Evolutionary conservation across 2,888 invertebrate species (phyloP).

Genomic region (Torymus tubicola): DNA sequence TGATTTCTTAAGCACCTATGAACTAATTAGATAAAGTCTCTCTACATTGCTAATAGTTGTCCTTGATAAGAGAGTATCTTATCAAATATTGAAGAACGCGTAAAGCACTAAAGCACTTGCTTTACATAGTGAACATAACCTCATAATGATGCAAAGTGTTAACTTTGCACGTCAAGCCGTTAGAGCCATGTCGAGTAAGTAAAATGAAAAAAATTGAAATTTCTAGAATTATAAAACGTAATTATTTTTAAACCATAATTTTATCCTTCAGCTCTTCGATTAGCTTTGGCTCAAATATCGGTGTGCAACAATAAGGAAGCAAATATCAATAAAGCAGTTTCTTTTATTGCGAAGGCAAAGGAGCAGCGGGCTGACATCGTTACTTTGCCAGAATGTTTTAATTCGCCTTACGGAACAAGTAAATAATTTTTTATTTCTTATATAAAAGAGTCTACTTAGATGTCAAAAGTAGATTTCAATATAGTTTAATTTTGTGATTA

Average conservation of each 20-base stretch:
- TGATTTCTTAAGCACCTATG: background rate
- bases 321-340: slow-evolving; percentile 86
- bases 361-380: slow-evolving; percentile 81
- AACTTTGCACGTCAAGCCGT: slow-evolving; percentile 59
- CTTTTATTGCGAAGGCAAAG: slow-evolving; percentile 85
- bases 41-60: background rate
- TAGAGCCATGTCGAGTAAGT: slow-evolving; percentile 68
- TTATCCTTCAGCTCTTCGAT: slow-evolving; percentile 79
- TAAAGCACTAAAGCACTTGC: slow-evolving; percentile 18
- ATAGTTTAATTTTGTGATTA: too few species aligned
- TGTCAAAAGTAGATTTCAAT: too few species aligned
- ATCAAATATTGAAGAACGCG: slow-evolving; percentile 52
- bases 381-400: slow-evolving; percentile 92
- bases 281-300: slow-evolving; percentile 90
- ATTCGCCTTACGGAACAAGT: slow-evolving; percentile 94
- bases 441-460: too few species aligned
- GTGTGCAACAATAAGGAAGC: slow-evolving; percentile 86
- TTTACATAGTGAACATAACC: slow-evolving; percentile 63
- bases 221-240: background rate
- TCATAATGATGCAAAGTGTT: slow-evolving; percentile 61
- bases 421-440: slow-evolving; percentile 60
- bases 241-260: background rate
- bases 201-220: slow-evolving; percentile 16
- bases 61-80: slow-evolving; percentile 40
- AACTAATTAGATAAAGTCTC: background rate